Evolutionary conservation across 1,140 invertebrate species (phyloP).

Genomic region (Hermetia illucens): DNA sequence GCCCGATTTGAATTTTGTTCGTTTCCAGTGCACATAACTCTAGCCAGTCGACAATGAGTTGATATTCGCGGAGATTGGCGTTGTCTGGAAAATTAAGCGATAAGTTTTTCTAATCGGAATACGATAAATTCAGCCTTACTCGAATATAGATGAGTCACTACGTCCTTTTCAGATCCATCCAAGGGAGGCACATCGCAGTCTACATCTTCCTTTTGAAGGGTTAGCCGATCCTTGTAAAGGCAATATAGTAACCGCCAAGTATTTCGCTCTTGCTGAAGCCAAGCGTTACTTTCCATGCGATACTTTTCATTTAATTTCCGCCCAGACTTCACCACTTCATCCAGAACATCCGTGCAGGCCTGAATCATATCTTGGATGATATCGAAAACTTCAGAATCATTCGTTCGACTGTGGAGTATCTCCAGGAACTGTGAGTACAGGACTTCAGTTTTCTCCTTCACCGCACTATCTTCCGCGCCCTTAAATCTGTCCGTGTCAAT

Average conservation of each 20-base stretch:
- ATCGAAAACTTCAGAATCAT: conserved; percentile 39
- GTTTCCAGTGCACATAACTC: conserved; percentile 68
- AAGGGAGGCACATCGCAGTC: conserved; percentile 32
- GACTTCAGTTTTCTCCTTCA: conserved; percentile 31
- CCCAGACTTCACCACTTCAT: conserved; percentile 24
- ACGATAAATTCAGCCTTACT: conserved; percentile 6
- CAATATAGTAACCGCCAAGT: conserved; percentile 73
- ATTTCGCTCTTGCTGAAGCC: conserved; percentile 67
- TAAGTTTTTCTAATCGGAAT: too few relatives aligned
- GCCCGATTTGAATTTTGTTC: conserved; percentile 45
- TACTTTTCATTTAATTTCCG: conserved; percentile 15
- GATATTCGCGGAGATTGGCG: conserved; percentile 54
- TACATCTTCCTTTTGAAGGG: conserved; percentile 33
- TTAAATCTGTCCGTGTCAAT: conserved; percentile 4
- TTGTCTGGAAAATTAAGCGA: conserved; percentile 36
- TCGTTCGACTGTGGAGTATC: conserved; percentile 36
- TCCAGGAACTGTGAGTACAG: conserved; percentile 44
- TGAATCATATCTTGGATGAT: conserved; percentile 40
- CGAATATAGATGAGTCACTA: conserved; percentile 40
- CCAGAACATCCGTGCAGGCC: conserved; percentile 32
- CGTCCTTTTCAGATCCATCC: conserved; percentile 43
- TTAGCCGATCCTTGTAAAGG: conserved; percentile 62
- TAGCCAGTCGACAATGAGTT: conserved; percentile 84
- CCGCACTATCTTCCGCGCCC: conserved; percentile 3
- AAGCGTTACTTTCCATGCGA: conserved; percentile 13